Evolutionary conservation across 2,797 vertebrate genomes (phyloP).

Genomic region (Gymnothorax reevesii): DNA sequence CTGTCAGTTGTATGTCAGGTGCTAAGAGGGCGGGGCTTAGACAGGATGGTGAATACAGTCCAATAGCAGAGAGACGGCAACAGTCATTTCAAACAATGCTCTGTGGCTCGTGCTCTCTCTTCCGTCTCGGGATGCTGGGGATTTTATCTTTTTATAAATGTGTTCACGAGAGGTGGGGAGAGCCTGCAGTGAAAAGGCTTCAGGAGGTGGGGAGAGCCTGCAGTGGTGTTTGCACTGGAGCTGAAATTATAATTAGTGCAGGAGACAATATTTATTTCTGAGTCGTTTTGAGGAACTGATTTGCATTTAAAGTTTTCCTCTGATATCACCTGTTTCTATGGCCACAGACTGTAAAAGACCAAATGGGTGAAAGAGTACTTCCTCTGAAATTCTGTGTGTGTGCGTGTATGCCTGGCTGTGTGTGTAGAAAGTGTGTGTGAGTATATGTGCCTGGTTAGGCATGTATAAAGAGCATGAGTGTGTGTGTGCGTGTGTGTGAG

Average conservation of each 20-base stretch:
- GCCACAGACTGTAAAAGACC: conserved; percentile 67
- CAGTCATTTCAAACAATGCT: too few relatives aligned
- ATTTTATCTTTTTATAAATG: neutral
- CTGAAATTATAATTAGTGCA: neutral
- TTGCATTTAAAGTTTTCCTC: conserved; percentile 56
- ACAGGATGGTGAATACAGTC: too few relatives aligned
- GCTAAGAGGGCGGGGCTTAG: too few relatives aligned
- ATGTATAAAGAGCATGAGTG: neutral
- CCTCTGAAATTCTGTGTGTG: neutral
- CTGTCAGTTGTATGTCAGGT: too few relatives aligned
- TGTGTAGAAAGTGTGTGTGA: neutral
- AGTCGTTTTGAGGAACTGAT: neutral
- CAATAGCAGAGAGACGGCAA: too few relatives aligned
- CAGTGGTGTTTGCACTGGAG: neutral
- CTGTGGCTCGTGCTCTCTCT: neutral
- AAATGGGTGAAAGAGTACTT: neutral
- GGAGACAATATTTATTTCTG: neutral
- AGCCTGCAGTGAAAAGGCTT: neutral
- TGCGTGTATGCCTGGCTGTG: neutral
- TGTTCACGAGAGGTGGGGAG: neutral
- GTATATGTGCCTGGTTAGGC: neutral
- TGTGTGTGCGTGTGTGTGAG: neutral
- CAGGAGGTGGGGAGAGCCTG: neutral
- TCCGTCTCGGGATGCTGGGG: neutral
- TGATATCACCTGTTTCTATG: conserved; percentile 71